Percentiles rank a stretch among this genome's conserved stretches.
Evolutionary conservation across 2,888 invertebrate genomes (phyloP).

Genomic region (Pyralis farinalis): DNA sequence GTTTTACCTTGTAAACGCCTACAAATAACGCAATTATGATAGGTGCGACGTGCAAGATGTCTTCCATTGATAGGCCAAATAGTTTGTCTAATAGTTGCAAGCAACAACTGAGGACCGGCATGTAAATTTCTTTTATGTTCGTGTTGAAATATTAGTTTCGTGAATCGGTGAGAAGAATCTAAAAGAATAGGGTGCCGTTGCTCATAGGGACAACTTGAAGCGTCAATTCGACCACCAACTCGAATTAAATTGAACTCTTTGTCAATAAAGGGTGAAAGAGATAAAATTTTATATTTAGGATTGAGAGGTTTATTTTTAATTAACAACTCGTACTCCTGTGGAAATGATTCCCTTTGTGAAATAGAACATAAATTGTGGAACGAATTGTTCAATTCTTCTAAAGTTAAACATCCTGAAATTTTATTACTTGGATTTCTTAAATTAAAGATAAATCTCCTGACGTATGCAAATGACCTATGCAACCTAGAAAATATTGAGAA

Average conservation of each 20-base stretch:
- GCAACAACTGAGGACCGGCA: conserved; percentile 23
- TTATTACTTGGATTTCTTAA: conserved; percentile 12
- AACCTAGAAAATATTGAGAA: conserved; percentile 16
- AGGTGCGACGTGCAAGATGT: not conserved
- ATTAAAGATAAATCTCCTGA: conserved; percentile 18
- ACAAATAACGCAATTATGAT: not conserved
- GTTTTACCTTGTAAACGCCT: conserved; percentile 1
- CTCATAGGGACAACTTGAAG: conserved; percentile 13
- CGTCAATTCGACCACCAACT: conserved; percentile 18
- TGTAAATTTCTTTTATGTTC: conserved; percentile 19
- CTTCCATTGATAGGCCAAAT: conserved; percentile 22
- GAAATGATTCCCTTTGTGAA: conserved; percentile 16
- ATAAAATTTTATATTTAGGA: conserved; percentile 17
- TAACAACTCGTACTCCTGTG: conserved; percentile 12
- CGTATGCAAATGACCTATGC: conserved; percentile 15
- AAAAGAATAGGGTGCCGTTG: conserved; percentile 17
- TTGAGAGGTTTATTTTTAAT: conserved; percentile 12
- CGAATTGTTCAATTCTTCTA: conserved; percentile 16
- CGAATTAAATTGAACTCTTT: conserved; percentile 14
- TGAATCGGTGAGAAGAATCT: conserved; percentile 16
- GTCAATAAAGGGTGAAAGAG: conserved; percentile 20
- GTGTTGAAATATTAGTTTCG: conserved; percentile 17
- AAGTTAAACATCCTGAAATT: conserved; percentile 7
- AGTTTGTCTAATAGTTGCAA: conserved; percentile 18
- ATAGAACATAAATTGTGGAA: conserved; percentile 15